Percentiles rank a stretch among this genome's conserved stretches.
Evolutionary conservation across 2,113 vertebrate species (phyloP).

Genomic region (Rostratula benghalensis): DNA sequence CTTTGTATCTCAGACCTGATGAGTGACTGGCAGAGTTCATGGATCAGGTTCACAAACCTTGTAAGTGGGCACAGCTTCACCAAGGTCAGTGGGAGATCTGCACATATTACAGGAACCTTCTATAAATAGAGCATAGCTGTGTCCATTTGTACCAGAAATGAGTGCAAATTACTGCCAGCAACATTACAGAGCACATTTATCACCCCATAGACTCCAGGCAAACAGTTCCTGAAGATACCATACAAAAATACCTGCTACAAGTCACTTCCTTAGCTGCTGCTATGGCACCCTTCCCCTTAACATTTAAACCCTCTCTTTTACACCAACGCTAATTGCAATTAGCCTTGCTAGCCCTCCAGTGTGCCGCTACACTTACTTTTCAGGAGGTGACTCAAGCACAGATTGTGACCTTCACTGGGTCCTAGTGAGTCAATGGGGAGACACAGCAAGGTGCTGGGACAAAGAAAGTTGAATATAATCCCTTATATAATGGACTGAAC

Average conservation of each 20-base stretch:
- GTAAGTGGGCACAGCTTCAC: constrained; percentile 16
- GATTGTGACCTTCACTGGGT: neutral
- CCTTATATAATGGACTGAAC: neutral
- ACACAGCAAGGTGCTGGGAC: neutral
- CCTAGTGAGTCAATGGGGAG: neutral
- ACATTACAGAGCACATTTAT: constrained; percentile 1
- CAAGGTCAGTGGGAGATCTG: constrained; percentile 6
- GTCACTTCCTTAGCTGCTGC: neutral
- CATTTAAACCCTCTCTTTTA: neutral
- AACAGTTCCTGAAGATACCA: neutral
- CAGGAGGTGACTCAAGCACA: neutral
- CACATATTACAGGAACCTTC: neutral
- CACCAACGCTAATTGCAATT: neutral
- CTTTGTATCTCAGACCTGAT: neutral
- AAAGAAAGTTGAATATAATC: neutral
- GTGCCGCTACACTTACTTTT: neutral
- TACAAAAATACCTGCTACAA: neutral
- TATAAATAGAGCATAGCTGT: constrained; percentile 27
- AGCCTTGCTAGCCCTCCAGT: neutral
- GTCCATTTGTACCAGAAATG: constrained; percentile 43
- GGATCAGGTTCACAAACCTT: neutral
- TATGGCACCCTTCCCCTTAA: neutral
- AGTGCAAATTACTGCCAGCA: constrained; percentile 17
- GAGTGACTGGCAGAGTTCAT: neutral
- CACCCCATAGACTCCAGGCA: neutral